Conservation (phyloP, 2,888 invertebrate species). For the Drosophila melanocephala region DNA sequence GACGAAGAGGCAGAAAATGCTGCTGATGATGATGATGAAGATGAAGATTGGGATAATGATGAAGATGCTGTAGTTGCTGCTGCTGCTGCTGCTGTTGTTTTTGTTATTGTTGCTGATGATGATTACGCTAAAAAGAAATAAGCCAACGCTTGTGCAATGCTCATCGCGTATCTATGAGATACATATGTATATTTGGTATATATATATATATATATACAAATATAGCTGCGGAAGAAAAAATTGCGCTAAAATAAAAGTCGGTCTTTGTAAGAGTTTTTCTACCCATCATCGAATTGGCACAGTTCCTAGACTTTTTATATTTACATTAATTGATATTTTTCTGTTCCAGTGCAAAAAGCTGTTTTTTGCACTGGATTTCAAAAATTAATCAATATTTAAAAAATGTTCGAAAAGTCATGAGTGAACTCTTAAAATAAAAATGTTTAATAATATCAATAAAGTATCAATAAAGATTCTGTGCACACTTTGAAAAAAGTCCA, state of each 20-base stretch:
- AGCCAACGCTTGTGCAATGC: constrained; percentile 56
- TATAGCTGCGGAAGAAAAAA: background rate
- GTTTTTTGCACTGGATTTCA: background rate
- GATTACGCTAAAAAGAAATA: constrained; percentile 15
- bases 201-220: background rate
- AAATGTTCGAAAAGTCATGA: background rate
- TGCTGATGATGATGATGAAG: background rate
- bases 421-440: background rate
- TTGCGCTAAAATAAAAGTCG: background rate
- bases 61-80: constrained; percentile 13
- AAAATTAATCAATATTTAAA: background rate
- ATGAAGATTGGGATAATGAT: constrained; percentile 28
- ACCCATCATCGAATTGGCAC: background rate
- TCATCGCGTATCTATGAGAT: background rate
- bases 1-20: constrained; percentile 10
- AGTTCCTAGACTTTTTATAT: background rate
- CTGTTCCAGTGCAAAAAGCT: background rate
- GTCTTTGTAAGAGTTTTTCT: background rate
- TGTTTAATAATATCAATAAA: background rate
- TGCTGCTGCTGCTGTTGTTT: constrained; percentile 1
- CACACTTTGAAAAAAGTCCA: background rate
- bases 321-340: background rate
- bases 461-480: background rate
- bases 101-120: constrained; percentile 18
- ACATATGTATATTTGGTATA: background rate